Evolutionary conservation across 2,113 vertebrate genomes (phyloP), one percentile per base, ranked within the genome.

Genomic region (Lipotes vexillifer): DNA sequence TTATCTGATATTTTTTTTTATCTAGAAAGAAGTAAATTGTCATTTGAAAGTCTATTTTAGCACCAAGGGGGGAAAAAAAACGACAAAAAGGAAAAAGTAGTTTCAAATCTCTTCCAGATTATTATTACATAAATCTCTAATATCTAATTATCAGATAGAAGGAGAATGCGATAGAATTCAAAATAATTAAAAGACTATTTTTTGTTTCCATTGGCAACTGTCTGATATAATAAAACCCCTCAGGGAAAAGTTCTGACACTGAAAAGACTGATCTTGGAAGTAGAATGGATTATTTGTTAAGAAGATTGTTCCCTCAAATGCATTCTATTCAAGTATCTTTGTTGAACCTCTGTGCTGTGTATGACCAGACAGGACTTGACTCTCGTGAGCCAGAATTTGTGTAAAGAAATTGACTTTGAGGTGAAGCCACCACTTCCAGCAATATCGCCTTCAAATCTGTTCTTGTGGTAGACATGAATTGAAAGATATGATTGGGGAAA

Each of bases 211-310:
- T 27, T 68, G 46, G 29, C 91, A 97, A 88, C 41, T 94, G 49
- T 81, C 90, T 84, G 49, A 74, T 91, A 69, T 75, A 97, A 95
- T 93, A 91, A 80, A 95, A n/a, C 13, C 27, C 14, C 20, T 85
- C 69, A 92, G 46, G 78, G 52, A 68, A 88, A 90, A 95, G 33
- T 1, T 59, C 57, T 97, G 88, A 87, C 74, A 90, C 41, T 46
- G 0, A 57, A 55, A 90, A 89, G 52, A 52, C 21, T 81, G 69
- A 93, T 84, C 85, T 97, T 84, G 38, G 38, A 80, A 88, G 27
- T 46, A 92, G 33, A 75, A 69, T 90, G 49, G 65, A 89, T 96
- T 83, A 97, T 81, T 93, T 96, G 66, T 92, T 94, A 94, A 89
- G 68, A 91, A 85, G 49, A 36, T 52, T 74, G 27, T 84, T 88